Base-by-base conservation (phyloP, 2,888 invertebrate genomes). In the Buathra laborator region DNA sequence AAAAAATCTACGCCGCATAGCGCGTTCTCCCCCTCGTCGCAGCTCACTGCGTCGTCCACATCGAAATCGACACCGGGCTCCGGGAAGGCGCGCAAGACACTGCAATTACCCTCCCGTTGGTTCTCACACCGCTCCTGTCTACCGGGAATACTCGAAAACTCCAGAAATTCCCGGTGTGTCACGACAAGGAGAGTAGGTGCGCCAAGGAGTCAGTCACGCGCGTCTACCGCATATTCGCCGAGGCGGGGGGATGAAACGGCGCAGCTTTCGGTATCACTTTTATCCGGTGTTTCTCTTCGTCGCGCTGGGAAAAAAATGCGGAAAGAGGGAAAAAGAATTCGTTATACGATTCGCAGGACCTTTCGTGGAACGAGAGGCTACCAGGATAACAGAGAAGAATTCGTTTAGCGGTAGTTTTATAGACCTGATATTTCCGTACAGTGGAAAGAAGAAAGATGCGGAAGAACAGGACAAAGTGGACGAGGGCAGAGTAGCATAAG, bases 161-260 rank as follows among this genome's bases (percentile, higher is more conserved):
- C n/a, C 56, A 29, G 68, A 77, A 68, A 77, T 76, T 77, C 56
- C 66, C 67, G 24, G 53, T 77, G 66, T 77, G 67, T 77, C 76
- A 67, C 29, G 67, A 56, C 43, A 56, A 67, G 76, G 37, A 66
- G 37, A 53, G 53, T 67, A 77, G 76, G 53, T 53, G 53, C 43
- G 53, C 29, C 51, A 53, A 74, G 37, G 74, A 74, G 74, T 62
- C 59, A 59, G 72, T 43, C 62, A 46, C 62, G 14, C 24, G 56
- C 44, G 32, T 29, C 14, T 19, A 14, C 9, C 14, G 4, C 56
- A 56, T 19, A 56, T 59, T 37, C 37, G 9, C 7, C 37, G 37
- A 5, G 37, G 37, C 37, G 9, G 37, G 37, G 37, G 9, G 37
- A 37, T 5, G 37, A 37, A 37, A 56, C 19, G 56, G 10, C 4